Percentiles rank a stretch among this genome's conserved stretches.
phyloP scores from a whole-genome alignment of 1,140 invertebrate genomes.

The Heliconius himera region DNA sequence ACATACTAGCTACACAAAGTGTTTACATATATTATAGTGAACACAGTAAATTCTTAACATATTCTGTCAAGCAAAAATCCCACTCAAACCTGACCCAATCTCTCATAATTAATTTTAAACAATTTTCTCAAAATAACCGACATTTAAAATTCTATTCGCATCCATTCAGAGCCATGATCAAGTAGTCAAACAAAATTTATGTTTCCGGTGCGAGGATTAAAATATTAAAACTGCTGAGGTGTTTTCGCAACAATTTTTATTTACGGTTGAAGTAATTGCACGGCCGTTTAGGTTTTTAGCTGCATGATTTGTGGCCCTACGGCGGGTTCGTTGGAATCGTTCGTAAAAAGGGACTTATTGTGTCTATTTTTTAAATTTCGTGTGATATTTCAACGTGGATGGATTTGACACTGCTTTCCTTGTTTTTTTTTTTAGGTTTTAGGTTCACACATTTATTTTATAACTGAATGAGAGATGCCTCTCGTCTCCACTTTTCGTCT shows the following conservation, averaged over 20 bases:
- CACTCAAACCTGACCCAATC: neutral
- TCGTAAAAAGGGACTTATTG: slow-evolving; percentile 17
- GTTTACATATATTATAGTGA: too few relatives aligned
- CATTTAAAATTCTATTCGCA: slow-evolving; percentile 38
- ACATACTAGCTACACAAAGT: too few relatives aligned
- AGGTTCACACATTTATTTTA: too few relatives aligned
- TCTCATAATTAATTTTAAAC: neutral
- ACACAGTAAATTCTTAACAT: neutral
- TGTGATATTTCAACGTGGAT: neutral
- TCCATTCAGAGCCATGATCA: slow-evolving; percentile 45
- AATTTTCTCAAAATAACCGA: neutral
- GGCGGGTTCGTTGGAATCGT: neutral
- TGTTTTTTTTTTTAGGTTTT: too few relatives aligned
- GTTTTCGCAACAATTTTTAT: slow-evolving; percentile 68
- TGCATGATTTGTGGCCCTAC: slow-evolving; percentile 53
- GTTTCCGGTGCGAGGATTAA: slow-evolving; percentile 58
- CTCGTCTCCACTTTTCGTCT: too few relatives aligned
- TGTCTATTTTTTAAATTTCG: neutral
- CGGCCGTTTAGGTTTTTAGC: slow-evolving; percentile 53
- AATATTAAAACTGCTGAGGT: slow-evolving; percentile 75
- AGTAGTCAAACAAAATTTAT: slow-evolving; percentile 69
- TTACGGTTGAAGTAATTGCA: slow-evolving; percentile 64
- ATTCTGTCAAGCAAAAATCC: neutral
- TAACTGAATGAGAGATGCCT: too few relatives aligned
- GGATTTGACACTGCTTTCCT: neutral